Percentiles rank a stretch among this genome's conserved stretches.
Evolutionary conservation across 2,113 vertebrate species (phyloP).

Genomic region (Diadophis punctatus): DNA sequence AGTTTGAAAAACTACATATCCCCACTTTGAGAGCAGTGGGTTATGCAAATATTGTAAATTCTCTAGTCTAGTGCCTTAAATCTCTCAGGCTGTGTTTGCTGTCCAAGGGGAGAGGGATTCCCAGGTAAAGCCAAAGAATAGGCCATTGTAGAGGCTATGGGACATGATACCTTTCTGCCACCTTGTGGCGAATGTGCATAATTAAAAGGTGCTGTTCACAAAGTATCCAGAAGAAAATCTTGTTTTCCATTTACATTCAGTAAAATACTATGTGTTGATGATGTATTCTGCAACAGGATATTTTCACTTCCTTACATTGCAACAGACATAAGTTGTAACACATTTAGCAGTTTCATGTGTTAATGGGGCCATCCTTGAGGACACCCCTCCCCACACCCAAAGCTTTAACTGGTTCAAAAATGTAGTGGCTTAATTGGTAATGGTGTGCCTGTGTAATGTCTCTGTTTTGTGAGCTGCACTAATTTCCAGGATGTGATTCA

Average conservation of each 20-base stretch:
- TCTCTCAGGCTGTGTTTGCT: not conserved
- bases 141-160: not conserved
- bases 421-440: not conserved
- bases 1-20: not conserved
- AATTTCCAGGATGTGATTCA: not conserved
- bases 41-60: conserved; percentile 9
- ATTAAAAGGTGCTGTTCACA: not conserved
- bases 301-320: not conserved
- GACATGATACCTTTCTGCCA: conserved; percentile 6
- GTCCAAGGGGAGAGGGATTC: not conserved
- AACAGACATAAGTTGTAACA: not conserved
- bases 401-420: not conserved
- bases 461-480: not conserved
- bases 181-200: conserved; percentile 2
- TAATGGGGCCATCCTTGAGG: not conserved
- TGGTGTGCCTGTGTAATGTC: not conserved
- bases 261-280: not conserved
- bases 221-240: not conserved
- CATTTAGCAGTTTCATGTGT: not conserved
- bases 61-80: not conserved
- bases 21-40: not conserved
- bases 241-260: not conserved
- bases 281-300: not conserved
- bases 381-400: not conserved
- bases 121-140: not conserved